Conservation (phyloP, 2,888 invertebrate species). For the Apodemia mormo region DNA sequence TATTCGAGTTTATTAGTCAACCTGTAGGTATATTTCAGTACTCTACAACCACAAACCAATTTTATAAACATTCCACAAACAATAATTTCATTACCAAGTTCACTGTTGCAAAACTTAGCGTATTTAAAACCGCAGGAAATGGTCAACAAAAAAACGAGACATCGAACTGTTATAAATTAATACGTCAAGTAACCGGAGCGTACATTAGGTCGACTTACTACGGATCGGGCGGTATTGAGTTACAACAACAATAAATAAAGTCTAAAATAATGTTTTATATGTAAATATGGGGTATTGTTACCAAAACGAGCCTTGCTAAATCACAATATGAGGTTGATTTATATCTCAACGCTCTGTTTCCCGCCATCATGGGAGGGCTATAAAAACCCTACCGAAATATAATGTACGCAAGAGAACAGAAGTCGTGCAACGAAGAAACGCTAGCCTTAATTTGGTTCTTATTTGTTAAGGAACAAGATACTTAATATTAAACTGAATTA, state of each 20-base stretch:
- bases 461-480: constrained; percentile 26
- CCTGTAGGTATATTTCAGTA: too few relatives aligned
- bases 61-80: background rate
- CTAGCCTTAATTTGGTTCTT: constrained; percentile 25
- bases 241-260: constrained; percentile 66
- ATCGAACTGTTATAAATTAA: constrained; percentile 60
- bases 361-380: constrained; percentile 74
- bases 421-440: constrained; percentile 19
- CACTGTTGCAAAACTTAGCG: constrained; percentile 26
- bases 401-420: constrained; percentile 36
- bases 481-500: constrained; percentile 4
- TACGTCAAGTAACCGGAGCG: constrained; percentile 54
- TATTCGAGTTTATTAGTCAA: too few relatives aligned
- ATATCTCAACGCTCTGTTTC: constrained; percentile 78
- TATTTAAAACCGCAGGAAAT: constrained; percentile 35
- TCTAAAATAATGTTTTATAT: constrained; percentile 77
- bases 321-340: constrained; percentile 81
- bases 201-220: constrained; percentile 47
- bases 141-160: constrained; percentile 38
- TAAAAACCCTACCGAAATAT: constrained; percentile 59
- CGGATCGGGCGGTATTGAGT: constrained; percentile 57
- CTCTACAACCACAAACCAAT: background rate
- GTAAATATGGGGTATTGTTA: constrained; percentile 83
- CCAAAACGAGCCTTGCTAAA: constrained; percentile 85
- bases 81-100: constrained; percentile 19